Evolutionary conservation across 2,888 invertebrate species (phyloP).

Genomic region (Esperia sulphurella): DNA sequence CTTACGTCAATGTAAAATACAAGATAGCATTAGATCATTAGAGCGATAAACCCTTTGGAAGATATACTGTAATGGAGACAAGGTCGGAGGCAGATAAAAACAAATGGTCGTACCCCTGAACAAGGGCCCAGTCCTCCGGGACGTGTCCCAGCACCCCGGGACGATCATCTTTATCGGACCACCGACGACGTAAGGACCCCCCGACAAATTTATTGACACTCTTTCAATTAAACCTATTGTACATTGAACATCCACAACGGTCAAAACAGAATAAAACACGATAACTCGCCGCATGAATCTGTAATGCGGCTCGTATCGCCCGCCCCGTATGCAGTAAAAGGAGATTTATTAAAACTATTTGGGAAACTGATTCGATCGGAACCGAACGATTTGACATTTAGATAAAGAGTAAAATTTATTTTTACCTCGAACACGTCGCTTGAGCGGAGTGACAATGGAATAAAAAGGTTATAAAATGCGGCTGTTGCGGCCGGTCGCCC

Average conservation of each 20-base stretch:
- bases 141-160: slow-evolving; percentile 46
- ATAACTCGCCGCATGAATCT: slow-evolving; percentile 72
- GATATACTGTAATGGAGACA: slow-evolving; percentile 70
- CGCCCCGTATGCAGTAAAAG: slow-evolving; percentile 68
- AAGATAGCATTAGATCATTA: slow-evolving; percentile 48
- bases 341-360: slow-evolving; percentile 80
- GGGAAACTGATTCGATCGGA: slow-evolving; percentile 77
- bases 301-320: slow-evolving; percentile 63
- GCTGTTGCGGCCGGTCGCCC: slow-evolving; percentile 64
- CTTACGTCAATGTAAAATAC: slow-evolving; percentile 24
- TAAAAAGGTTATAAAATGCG: slow-evolving; percentile 78
- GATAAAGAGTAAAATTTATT: slow-evolving; percentile 78
- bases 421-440: slow-evolving; percentile 64
- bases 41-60: slow-evolving; percentile 52
- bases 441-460: slow-evolving; percentile 73
- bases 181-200: slow-evolving; percentile 60
- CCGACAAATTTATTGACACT: slow-evolving; percentile 78
- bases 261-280: slow-evolving; percentile 74
- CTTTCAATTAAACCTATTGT: slow-evolving; percentile 79
- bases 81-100: slow-evolving; percentile 66
- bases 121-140: slow-evolving; percentile 59
- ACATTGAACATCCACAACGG: slow-evolving; percentile 60
- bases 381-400: slow-evolving; percentile 79
- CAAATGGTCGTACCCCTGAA: slow-evolving; percentile 54
- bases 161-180: slow-evolving; percentile 64